Evolutionary conservation across 2,113 vertebrate genomes (phyloP).

Genomic region (Oryctolagus cuniculus): mOryCun1.1 NC_091436.1:148491001-148491500

Average conservation of each 20-base stretch:
- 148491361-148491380: slow-evolving; percentile 5
- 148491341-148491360: background rate
- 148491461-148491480: slow-evolving; percentile 18
- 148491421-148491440: background rate
- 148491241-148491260: background rate
- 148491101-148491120: background rate
- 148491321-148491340: background rate
- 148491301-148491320: background rate
- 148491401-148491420: background rate
- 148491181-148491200: background rate
- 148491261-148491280: background rate
- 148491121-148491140: background rate
- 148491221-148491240: background rate
- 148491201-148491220: background rate
- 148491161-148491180: background rate
- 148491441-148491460: background rate
- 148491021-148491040: background rate
- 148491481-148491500: slow-evolving; percentile 3
- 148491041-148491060: background rate
- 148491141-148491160: background rate
- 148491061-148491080: background rate
- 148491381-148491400: background rate
- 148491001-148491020: background rate
- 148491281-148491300: background rate
- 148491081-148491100: background rate